These are phyloP conservation scores for Bombus cullumanus DNA, from an alignment of 1,140 invertebrate species.

Conservation along the genomic window DNA sequence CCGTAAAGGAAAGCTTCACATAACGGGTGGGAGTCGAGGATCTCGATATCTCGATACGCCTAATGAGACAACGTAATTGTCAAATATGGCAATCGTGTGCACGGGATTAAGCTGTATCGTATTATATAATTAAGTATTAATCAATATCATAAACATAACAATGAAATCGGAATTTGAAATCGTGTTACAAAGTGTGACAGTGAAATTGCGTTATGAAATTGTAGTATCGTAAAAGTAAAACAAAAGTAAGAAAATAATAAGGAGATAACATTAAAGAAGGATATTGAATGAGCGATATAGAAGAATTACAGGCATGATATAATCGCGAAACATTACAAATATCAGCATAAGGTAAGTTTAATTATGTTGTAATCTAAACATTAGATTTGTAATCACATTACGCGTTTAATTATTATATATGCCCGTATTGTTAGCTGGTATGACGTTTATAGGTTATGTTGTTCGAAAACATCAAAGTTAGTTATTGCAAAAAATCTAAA, in stretches of 20 bases:
- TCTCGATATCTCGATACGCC: neutral
- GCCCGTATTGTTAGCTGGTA: neutral
- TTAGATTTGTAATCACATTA: neutral
- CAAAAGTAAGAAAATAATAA: neutral
- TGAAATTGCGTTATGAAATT: neutral
- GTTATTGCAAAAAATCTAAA: neutral
- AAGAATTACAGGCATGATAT: neutral
- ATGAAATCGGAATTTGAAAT: neutral
- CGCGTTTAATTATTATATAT: neutral
- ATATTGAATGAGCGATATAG: too few relatives aligned
- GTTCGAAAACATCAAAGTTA: neutral
- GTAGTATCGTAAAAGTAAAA: neutral
- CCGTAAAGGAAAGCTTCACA: constrained; percentile 64
- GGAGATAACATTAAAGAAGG: neutral
- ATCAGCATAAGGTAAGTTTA: neutral
- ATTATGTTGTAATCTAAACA: neutral
- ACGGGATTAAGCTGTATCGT: neutral
- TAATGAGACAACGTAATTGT: constrained; percentile 47
- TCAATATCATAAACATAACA: neutral
- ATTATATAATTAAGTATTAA: neutral
- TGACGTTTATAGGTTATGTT: neutral
- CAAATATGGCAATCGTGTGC: constrained; percentile 10
- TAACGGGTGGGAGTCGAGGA: constrained; percentile 42
- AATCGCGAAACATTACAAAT: neutral
- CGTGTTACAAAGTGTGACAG: neutral